Conservation (phyloP, 2,113 vertebrate genomes). For the Zosterops japonicus region DNA sequence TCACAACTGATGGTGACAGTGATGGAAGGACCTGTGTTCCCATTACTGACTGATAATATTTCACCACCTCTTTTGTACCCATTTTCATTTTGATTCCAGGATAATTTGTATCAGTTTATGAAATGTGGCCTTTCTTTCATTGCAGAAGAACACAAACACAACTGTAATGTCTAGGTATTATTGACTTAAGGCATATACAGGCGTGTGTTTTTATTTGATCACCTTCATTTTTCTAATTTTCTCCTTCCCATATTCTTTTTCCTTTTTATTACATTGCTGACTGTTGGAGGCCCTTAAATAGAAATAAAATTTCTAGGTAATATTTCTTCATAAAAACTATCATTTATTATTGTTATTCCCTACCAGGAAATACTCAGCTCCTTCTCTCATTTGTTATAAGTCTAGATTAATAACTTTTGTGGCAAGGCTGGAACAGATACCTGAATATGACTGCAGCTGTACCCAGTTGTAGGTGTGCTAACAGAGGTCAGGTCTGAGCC, state of each 20-base stretch:
- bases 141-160: background rate
- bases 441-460: background rate
- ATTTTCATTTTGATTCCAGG: constrained; percentile 47
- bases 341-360: constrained; percentile 67
- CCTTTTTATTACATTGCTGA: constrained; percentile 54
- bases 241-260: background rate
- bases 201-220: constrained; percentile 14
- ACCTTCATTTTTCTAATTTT: constrained; percentile 58
- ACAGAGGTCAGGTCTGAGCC: background rate
- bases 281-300: constrained; percentile 33
- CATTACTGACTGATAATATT: constrained; percentile 24
- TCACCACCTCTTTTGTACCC: constrained; percentile 31
- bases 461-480: background rate
- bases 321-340: constrained; percentile 73
- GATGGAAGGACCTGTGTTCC: background rate
- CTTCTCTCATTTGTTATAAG: constrained; percentile 3
- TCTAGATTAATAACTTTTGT: background rate
- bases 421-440: background rate
- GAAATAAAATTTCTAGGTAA: constrained; percentile 47
- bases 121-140: constrained; percentile 30
- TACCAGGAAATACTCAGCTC: constrained; percentile 18
- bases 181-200: constrained; percentile 1
- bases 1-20: background rate
- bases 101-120: constrained; percentile 49
- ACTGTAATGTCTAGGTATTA: background rate